Base-by-base conservation (phyloP, 2,888 invertebrate species). In the Yponomeuta sedellus region DNA sequence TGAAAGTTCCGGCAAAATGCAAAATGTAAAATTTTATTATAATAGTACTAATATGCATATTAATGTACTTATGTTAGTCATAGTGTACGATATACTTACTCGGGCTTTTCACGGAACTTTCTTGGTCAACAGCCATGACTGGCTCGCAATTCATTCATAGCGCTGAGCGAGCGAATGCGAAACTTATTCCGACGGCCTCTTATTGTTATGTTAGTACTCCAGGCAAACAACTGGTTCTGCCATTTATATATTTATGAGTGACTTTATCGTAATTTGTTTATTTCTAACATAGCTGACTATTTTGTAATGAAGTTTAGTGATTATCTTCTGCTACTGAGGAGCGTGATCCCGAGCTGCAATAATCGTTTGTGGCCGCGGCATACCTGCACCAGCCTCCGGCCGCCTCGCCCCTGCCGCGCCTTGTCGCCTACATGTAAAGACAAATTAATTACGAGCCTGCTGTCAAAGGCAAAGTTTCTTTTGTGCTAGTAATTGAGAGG, bases 401-500 rank as follows among this genome's bases (percentile, higher is more conserved):
- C 44, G 1, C 44, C 44, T 8, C 5, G 16, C 1, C 44, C 44
- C 44, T 16, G 44, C 44, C 16, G 44, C 44, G 44, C 44, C 44
- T 34, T 52, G 44, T 52, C 12, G 16, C 44, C 16, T 16, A 6
- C 44, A 52, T 52, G 44, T 52, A 52, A 58, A 58, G 58, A 58
- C 58, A 58, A 58, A 58, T 58, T 58, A 58, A 58, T 58, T 58
- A 58, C 58, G 16, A 52, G 44, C 16, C 22, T 58, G 10, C 58
- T 39, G 61, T 62, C 61, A 62, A 62, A 62, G 61, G 25, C 28
- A n/a, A 62, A 62, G 61, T 62, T 62, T 34, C 61, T 28, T 34
- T 62, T 62, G 61, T 62, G 61, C 58, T 22, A 22, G 19, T 58
- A 58, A 62, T 28, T 25, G 61, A 28, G 34, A 62, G 59, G 20